These are phyloP conservation scores for Eurytoma adleriae DNA, from an alignment of 2,888 invertebrate genomes.

Conservation along the genomic window DNA sequence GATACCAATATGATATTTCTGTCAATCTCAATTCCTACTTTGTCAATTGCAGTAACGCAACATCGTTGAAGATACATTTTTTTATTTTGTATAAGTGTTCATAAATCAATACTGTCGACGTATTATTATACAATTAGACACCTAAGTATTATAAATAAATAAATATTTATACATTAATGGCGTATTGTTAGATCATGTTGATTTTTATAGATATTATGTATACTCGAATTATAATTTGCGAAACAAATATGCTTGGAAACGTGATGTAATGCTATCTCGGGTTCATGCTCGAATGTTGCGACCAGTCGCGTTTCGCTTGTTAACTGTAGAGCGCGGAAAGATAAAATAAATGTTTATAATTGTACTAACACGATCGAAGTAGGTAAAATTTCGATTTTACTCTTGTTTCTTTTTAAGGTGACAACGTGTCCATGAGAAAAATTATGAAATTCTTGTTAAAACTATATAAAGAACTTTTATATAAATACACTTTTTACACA, in stretches of 20 bases:
- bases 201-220: constrained; percentile 49
- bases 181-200: constrained; percentile 42
- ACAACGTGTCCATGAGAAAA: constrained; percentile 27
- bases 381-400: constrained; percentile 27
- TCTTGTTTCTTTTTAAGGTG: constrained; percentile 3
- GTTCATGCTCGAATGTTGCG: constrained; percentile 16
- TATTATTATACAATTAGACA: constrained; percentile 16
- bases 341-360: constrained; percentile 25
- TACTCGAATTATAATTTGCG: constrained; percentile 18
- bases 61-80: constrained; percentile 39
- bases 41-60: constrained; percentile 53
- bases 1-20: constrained; percentile 47
- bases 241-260: constrained; percentile 23
- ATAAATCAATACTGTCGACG: constrained; percentile 4
- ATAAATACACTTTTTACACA: constrained; percentile 56
- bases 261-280: constrained; percentile 11
- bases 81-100: constrained; percentile 1
- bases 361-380: constrained; percentile 28
- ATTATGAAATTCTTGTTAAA: constrained; percentile 40
- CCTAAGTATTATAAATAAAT: constrained; percentile 41
- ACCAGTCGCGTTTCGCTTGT: constrained; percentile 31
- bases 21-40: constrained; percentile 54
- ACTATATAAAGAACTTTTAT: constrained; percentile 52
- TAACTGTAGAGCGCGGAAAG: constrained; percentile 45
- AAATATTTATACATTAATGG: constrained; percentile 37